Evolutionary conservation across 2,888 invertebrate species (phyloP), one percentile per base, ranked within the genome.

Genomic region (Charanyca ferruginea): DNA sequence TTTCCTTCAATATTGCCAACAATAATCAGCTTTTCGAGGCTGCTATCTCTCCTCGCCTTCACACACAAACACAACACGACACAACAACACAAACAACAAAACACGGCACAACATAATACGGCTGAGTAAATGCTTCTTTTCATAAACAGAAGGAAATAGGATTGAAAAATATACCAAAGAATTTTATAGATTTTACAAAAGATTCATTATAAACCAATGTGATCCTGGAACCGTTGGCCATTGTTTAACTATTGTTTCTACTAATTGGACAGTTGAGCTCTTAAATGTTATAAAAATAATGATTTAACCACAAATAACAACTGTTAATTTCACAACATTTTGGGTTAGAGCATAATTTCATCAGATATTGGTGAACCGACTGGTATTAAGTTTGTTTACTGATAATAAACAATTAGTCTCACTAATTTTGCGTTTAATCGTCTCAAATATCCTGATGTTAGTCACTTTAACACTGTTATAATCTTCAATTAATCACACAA

Each of bases 281-380:
- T 9, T 13, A 13, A 23, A 51, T 1, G n/a, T 3, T 22, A 13
- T 18, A 11, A 18, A 16, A 42, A 23, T 35, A 32, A 32, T 32
- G 1, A 11, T 9, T 8, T 45, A 20, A 20, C 20, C 16, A 20
- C 16, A 20, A 25, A 60, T n/a, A n/a, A 28, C 8, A 8, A 8
- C 7, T 8, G 48, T 49, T 49, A 49, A 20, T 35, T 6, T 9
- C 20, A 52, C 35, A 16, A 22, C 35, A 38, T 22, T 32, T 9
- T 28, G 25, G 25, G 20, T 20, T 13, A 16, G 5, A 13, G 18
- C 51, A 35, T 11, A 44, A 58, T 51, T 61, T 16, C 8, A 41
- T 23, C 20, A 18, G 41, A 52, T 60, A 44, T 20, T 45, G 41
- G 49, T 61, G 22, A 38, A 62, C 45, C 20, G 51, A n/a, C n/a